Percentiles rank a stretch among this genome's conserved stretches.
Evolutionary conservation across 1,140 invertebrate species (phyloP).

Genomic region (Sinonovacula constricta): DNA sequence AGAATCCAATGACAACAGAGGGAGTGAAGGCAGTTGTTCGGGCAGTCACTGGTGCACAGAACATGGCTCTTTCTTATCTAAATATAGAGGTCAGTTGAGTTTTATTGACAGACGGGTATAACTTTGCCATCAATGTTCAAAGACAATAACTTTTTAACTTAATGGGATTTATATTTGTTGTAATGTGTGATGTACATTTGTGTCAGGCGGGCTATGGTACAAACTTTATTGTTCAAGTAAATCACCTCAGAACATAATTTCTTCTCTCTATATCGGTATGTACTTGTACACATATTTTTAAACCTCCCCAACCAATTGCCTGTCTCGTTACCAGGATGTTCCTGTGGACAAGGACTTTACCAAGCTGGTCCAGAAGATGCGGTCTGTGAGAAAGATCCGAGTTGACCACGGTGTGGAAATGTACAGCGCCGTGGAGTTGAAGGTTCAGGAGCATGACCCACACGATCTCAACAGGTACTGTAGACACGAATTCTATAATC

Average conservation of each 20-base stretch:
- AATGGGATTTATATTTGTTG: too few relatives aligned
- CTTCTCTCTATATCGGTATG: too few relatives aligned
- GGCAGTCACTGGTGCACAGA: constrained; percentile 53
- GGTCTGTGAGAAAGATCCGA: constrained; percentile 50
- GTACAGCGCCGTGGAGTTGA: constrained; percentile 56
- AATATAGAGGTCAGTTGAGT: constrained; percentile 59
- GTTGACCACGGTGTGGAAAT: constrained; percentile 64
- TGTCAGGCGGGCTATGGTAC: too few relatives aligned
- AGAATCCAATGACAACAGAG: constrained; percentile 71
- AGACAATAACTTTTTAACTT: too few relatives aligned
- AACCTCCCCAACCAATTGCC: too few relatives aligned
- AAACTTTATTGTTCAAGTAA: too few relatives aligned
- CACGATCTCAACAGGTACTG: constrained; percentile 64
- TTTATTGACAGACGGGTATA: too few relatives aligned
- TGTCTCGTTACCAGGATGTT: constrained; percentile 56
- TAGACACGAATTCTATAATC: too few relatives aligned
- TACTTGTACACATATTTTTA: too few relatives aligned
- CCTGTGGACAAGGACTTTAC: constrained; percentile 67
- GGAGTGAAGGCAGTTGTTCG: constrained; percentile 65
- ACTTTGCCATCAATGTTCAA: too few relatives aligned
- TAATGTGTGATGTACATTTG: too few relatives aligned
- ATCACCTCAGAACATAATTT: too few relatives aligned
- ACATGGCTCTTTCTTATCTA: constrained; percentile 38
- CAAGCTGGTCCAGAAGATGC: constrained; percentile 51
- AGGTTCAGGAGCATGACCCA: constrained; percentile 60